Base-by-base conservation (phyloP, 2,797 vertebrate species). In the Schizothorax lantsangensis region DNA sequence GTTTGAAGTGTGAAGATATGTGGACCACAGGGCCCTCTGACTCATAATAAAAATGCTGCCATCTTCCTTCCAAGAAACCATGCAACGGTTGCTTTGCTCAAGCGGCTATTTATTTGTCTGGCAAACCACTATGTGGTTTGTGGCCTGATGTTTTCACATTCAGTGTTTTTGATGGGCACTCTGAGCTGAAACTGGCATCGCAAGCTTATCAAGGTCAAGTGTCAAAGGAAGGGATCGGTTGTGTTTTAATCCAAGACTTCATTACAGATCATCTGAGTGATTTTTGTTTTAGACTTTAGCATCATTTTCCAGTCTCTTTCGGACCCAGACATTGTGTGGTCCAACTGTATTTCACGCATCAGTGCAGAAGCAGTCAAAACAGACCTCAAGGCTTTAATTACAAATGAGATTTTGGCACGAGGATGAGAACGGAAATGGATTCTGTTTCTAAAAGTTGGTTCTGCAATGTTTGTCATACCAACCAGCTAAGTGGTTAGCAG, bases 281-380 rank as follows among this genome's bases (percentile, higher is more conserved):
- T 38, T 36, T 83, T 40, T 59, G n/a, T 68, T 64, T 80, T 40
- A 2, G 7, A 40, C 6, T n/a, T 19, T 6, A 21, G 54, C 10
- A 14, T 74, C 6, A 62, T 74, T 84, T 85, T 38, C 26, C 7
- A 36, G 45, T 26, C 59, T 59, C 19, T 78, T 73, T 54, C 17
- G n/a, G 36, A 75, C 54, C 33, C 36, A 81, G 81, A 77, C 81
- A 83, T 89, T 86, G 85, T 89, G 89, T 86, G 84, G 86, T 88
- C 88, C 38, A 69, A 49, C 80, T 87, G 71, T 81, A 43, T 80
- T 80, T 85, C 57, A 75, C 54, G 85, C 86, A 85, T 86, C 80
- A 30, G 66, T 64, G 87, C 73, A 84, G 81, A 84, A 85, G 40
- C 88, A 88, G 87, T 87, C 90, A 88, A 86, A 92, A 90, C 87